Evolutionary conservation across 2,888 invertebrate genomes (phyloP), one percentile per base, ranked within the genome.

Genomic region (Agrochola litura): DNA sequence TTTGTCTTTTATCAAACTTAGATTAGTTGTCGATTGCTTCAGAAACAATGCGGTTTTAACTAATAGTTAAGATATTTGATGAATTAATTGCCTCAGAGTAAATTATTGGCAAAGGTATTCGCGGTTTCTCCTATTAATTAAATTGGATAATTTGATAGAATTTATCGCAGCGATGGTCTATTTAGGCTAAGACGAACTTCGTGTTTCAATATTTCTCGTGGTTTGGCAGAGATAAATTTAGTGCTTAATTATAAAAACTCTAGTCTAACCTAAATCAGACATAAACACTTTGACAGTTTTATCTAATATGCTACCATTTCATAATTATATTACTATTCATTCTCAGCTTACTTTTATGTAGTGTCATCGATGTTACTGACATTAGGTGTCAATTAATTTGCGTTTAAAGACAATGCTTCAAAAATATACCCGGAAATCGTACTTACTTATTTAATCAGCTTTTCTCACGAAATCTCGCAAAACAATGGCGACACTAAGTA

Each of bases 61-160:
- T 84, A 78, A 83, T 81, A 83, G 82, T 75, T 84, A 82, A 90
- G 89, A 87, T 89, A 84, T 89, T 85, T 87, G 85, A 88, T 82
- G 89, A 92, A 92, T 91, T 92, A 89, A 88, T 91, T 87, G 89
- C 88, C 83, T 89, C 85, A 78, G 85, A 89, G 66, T 74, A 86
- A 91, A 86, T 92, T 90, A 90, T 90, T 84, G 85, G 84, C 82
- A 70, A 79, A 82, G 89, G 88, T 89, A 91, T 90, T 90, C 88
- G 91, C 82, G 92, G 92, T 91, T 91, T 88, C 83, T 86, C 82
- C 80, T 84, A 89, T 89, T 89, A 90, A 90, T 90, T 89, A 90
- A 90, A 90, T 89, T 84, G 84, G 78, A 85, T 84, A 86, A 86
- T 90, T 90, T 85, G 79, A 79, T 85, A 81, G 81, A 87, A 89